Base-by-base conservation (phyloP, 2,113 vertebrate species). In the Pituophis catenifer region DNA sequence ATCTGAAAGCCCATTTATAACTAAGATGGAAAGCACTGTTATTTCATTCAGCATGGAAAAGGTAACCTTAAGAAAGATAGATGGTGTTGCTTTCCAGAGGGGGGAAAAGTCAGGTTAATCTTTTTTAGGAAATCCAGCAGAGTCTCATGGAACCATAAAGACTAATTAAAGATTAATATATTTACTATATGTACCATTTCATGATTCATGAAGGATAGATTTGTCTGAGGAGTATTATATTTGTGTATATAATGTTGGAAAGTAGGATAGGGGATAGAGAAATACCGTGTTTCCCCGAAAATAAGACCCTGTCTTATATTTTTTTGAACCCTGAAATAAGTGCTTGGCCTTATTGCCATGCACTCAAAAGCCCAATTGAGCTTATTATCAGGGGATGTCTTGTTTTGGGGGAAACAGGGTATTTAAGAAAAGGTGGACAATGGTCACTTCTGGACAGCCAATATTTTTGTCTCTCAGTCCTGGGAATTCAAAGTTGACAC, bases 1-100 rank as follows among this genome's bases (percentile, higher is more conserved):
- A 57, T 87, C 54, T 94, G 54, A 38, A 87, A 95, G 91, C 81
- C 90, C 94, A 92, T 87, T 87, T 55, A 29, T 94, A 95, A 50
- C 26, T 91, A 91, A 91, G 95, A 85, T 58, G 21, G 89, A 52
- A 94, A 95, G 81, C 1, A 94, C 1, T 6, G 38, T 88, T 92
- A 88, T 94, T 55, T 92, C 65, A 89, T n/a, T 1, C 8, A 55
- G 38, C 15, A 29, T 11, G 89, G 89, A 94, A 50, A 87, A 89
- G n/a, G 88, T 95, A 95, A 86, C n/a, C 12, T 6, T 81, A 17
- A 94, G 94, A 44, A 23, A 87, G 54, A 90, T 91, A 85, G 12
- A 65, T 58, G 33, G 33, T 21, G 1, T 81, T 81, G 17, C 33
- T 38, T 81, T 81, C 17, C 33, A 81, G 70, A 38, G 70, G 33